Percentiles rank a stretch among this genome's conserved stretches.
Conservation (phyloP, 2,113 vertebrate genomes). For the Dicrurus megarhynchus region DNA sequence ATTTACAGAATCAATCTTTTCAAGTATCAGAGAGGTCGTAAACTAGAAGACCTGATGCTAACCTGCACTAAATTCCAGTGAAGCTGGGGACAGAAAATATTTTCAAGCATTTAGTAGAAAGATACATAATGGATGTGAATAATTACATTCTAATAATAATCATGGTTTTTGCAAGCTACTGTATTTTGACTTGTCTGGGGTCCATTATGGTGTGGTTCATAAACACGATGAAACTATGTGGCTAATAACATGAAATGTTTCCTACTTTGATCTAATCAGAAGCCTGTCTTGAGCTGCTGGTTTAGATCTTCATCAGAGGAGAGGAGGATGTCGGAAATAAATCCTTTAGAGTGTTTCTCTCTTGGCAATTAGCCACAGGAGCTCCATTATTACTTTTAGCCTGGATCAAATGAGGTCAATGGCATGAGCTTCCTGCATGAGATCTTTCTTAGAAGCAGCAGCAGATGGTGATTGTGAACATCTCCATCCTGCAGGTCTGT, state of each 20-base stretch:
- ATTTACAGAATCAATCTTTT: not conserved
- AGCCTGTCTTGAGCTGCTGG: conserved; percentile 62
- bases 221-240: conserved; percentile 66
- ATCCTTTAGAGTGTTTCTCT: conserved; percentile 59
- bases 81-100: not conserved
- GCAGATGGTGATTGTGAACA: not conserved
- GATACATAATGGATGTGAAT: not conserved
- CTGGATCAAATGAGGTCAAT: conserved; percentile 47
- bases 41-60: not conserved
- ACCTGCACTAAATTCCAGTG: not conserved
- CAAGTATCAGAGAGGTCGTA: not conserved
- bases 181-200: conserved; percentile 55
- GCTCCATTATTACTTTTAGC: conserved; percentile 41
- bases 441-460: not conserved
- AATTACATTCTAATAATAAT: conserved; percentile 10
- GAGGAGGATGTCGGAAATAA: conserved; percentile 69
- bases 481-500: not conserved
- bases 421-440: not conserved
- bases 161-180: not conserved
- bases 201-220: conserved; percentile 60
- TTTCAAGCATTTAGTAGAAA: not conserved
- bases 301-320: conserved; percentile 70
- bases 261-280: conserved; percentile 72
- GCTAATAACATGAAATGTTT: conserved; percentile 68
- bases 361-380: conserved; percentile 63